These are phyloP conservation scores for Peromyscus maniculatus DNA, from an alignment of 2,113 vertebrate species.

Conservation along the genomic window DNA sequence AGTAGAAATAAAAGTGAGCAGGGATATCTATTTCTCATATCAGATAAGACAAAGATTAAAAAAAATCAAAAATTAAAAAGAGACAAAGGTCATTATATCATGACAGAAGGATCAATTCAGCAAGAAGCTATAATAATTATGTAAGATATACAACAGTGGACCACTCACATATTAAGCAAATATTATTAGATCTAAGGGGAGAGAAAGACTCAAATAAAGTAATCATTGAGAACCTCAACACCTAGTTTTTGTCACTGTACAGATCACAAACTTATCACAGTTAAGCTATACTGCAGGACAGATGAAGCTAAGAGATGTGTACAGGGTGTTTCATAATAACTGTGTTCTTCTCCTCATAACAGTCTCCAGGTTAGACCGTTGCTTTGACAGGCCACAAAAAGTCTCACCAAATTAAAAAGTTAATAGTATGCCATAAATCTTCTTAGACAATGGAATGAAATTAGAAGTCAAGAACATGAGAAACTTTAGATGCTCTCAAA, in stretches of 20 bases:
- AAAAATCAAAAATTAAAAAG: background rate
- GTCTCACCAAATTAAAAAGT: background rate
- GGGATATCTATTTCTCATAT: background rate
- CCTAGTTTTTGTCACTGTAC: background rate
- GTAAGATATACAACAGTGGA: no score
- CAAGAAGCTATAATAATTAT: background rate
- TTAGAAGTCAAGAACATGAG: background rate
- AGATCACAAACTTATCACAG: background rate
- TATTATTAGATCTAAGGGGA: background rate
- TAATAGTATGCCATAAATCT: background rate
- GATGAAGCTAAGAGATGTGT: background rate
- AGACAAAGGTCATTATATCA: background rate
- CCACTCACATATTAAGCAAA: background rate
- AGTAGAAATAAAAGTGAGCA: background rate
- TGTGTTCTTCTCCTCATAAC: background rate
- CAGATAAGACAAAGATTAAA: background rate
- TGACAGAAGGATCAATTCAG: background rate
- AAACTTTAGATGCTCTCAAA: background rate
- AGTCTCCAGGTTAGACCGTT: background rate
- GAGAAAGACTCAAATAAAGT: background rate
- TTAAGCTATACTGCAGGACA: background rate
- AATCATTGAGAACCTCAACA: background rate
- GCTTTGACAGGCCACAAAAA: background rate
- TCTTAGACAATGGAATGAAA: background rate
- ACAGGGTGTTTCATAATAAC: background rate